These are phyloP conservation scores for Todiramphus saurophagus DNA, from an alignment of 2,113 vertebrate genomes.

Conservation along the genomic window DNA sequence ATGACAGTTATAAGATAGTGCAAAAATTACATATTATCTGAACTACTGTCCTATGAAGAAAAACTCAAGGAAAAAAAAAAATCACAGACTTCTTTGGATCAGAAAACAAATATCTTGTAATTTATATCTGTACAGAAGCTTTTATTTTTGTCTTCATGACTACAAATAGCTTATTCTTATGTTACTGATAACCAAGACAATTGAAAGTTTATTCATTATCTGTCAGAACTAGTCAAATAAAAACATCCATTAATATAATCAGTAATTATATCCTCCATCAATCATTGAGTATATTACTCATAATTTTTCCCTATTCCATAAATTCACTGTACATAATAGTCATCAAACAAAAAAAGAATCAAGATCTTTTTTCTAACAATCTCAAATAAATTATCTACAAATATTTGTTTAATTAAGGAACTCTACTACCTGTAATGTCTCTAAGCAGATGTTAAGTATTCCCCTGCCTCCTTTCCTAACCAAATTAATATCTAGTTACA, in stretches of 20 bases:
- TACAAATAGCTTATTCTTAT: background rate
- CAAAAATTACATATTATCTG: background rate
- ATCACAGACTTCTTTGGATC: background rate
- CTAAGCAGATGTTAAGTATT: background rate
- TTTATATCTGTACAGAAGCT: background rate
- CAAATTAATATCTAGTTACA: background rate
- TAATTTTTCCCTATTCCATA: background rate
- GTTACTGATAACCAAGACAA: background rate
- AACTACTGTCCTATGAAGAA: background rate
- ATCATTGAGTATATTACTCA: background rate
- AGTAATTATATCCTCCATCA: background rate
- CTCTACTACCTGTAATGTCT: background rate
- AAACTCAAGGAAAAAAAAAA: background rate
- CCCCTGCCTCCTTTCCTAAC: background rate
- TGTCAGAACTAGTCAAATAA: background rate
- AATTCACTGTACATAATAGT: background rate
- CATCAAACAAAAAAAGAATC: background rate
- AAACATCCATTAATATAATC: background rate
- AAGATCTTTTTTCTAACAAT: background rate
- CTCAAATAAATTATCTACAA: background rate
- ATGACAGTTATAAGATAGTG: background rate
- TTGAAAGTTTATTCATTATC: background rate
- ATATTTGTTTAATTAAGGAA: constrained; percentile 30
- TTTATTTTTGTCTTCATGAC: background rate
- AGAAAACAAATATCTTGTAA: background rate